Conservation (phyloP, 2,113 vertebrate species). For the Brachyhypopomus occidentalis region DNA sequence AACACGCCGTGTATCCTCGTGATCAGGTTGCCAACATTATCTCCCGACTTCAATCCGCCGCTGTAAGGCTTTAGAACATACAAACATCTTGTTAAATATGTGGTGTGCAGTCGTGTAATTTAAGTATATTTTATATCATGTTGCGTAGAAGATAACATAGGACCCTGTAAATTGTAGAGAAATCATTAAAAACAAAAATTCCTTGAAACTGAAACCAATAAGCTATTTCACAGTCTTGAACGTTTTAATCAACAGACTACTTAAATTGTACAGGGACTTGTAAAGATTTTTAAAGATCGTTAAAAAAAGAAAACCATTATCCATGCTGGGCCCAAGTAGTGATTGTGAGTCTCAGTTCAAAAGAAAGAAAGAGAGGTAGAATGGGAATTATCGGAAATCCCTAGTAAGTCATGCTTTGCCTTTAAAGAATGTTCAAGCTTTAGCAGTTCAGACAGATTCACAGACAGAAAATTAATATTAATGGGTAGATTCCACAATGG, state of each 20-base stretch:
- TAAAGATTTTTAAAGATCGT: constrained; percentile 3
- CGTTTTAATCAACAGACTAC: constrained; percentile 14
- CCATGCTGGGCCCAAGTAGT: constrained; percentile 42
- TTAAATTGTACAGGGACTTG: constrained; percentile 29
- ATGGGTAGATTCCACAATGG: constrained; percentile 91
- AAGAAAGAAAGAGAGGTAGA: constrained; percentile 41
- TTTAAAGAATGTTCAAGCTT: constrained; percentile 86
- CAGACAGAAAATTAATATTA: constrained; percentile 93
- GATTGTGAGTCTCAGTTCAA: constrained; percentile 39
- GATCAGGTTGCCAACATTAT: constrained; percentile 62
- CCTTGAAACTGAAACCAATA: neutral
- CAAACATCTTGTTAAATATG: constrained; percentile 9
- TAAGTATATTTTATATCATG: neutral
- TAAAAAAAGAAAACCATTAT: constrained; percentile 34
- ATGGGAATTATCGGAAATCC: constrained; percentile 88
- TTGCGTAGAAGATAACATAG: no score
- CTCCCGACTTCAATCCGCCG: constrained; percentile 56
- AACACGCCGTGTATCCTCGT: constrained; percentile 66
- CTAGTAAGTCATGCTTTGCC: constrained; percentile 82
- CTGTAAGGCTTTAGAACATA: neutral
- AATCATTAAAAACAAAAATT: neutral
- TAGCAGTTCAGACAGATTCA: constrained; percentile 86
- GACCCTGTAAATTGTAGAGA: neutral
- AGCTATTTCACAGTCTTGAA: neutral
- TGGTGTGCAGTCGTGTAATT: constrained; percentile 3